These are phyloP conservation scores for Trematomus loennbergii DNA, from an alignment of 2,113 vertebrate genomes.

Conservation along the genomic window DNA sequence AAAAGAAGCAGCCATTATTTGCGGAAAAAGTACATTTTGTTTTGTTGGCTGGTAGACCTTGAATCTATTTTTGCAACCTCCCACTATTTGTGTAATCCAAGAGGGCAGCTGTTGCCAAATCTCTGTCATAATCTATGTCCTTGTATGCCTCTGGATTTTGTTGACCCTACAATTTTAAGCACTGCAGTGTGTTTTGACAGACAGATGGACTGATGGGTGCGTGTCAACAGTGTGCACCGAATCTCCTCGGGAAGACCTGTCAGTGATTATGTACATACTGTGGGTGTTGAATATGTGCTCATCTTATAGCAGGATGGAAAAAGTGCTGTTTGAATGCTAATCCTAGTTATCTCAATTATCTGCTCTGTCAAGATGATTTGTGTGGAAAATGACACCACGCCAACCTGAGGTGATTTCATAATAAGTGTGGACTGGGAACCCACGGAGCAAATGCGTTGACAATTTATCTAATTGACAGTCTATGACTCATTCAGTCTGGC, in stretches of 20 bases:
- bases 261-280: conserved; percentile 59
- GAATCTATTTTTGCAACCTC: conserved; percentile 45
- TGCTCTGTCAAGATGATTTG: conserved; percentile 66
- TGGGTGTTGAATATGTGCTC: conserved; percentile 54
- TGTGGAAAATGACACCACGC: conserved; percentile 62
- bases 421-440: conserved; percentile 64
- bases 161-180: conserved; percentile 62
- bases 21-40: conserved; percentile 6
- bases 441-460: conserved; percentile 65
- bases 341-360: conserved; percentile 65
- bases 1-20: conserved; percentile 30
- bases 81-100: conserved; percentile 69
- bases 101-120: conserved; percentile 71
- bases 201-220: conserved; percentile 43
- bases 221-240: neutral
- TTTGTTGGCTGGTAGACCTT: conserved; percentile 58
- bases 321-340: conserved; percentile 55
- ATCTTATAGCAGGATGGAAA: conserved; percentile 33
- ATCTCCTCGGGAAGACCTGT: conserved; percentile 42
- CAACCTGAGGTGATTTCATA: conserved; percentile 74
- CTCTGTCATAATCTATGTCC: conserved; percentile 67
- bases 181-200: conserved; percentile 43
- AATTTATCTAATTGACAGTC: conserved; percentile 74
- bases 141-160: conserved; percentile 57
- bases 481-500: conserved; percentile 66